These are phyloP conservation scores for Hydrotaea cyrtoneurina DNA, from an alignment of 2,888 invertebrate genomes.

Conservation along the genomic window DNA sequence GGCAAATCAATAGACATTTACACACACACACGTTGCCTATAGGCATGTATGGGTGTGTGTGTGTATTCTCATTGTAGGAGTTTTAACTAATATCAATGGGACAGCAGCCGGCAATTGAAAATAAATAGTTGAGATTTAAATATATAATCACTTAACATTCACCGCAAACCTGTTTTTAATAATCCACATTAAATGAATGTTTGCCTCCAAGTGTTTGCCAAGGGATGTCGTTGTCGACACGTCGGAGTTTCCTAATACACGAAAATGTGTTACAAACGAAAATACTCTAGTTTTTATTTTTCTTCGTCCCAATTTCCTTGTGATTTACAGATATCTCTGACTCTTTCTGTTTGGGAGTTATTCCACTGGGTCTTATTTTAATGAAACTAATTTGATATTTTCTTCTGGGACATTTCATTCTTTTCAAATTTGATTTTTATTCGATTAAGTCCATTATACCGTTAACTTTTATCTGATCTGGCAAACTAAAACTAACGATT, in stretches of 20 bases:
- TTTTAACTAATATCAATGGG: neutral
- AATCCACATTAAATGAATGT: neutral
- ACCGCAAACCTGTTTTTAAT: slow-evolving; percentile 2
- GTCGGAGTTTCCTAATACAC: neutral
- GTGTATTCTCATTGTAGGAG: neutral
- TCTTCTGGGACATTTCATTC: no score
- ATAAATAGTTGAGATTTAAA: slow-evolving; percentile 6
- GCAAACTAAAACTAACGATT: no score
- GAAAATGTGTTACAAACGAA: no score
- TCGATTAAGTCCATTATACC: no score
- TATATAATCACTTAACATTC: slow-evolving; percentile 1
- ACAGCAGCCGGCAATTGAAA: neutral
- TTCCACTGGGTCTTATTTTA: no score
- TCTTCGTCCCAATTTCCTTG: neutral
- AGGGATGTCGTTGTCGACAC: neutral
- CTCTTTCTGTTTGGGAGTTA: no score
- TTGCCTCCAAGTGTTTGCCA: neutral
- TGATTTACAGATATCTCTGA: no score
- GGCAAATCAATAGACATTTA: neutral
- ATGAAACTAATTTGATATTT: no score
- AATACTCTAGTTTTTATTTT: no score
- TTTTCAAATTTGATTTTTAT: no score
- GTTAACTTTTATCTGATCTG: no score
- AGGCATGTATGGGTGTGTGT: neutral
- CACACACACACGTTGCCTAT: no score